Percentiles rank a stretch among this genome's conserved stretches.
phyloP scores from a whole-genome alignment of 2,888 invertebrate genomes.

The Gastracanthus pulcherrimus region DNA sequence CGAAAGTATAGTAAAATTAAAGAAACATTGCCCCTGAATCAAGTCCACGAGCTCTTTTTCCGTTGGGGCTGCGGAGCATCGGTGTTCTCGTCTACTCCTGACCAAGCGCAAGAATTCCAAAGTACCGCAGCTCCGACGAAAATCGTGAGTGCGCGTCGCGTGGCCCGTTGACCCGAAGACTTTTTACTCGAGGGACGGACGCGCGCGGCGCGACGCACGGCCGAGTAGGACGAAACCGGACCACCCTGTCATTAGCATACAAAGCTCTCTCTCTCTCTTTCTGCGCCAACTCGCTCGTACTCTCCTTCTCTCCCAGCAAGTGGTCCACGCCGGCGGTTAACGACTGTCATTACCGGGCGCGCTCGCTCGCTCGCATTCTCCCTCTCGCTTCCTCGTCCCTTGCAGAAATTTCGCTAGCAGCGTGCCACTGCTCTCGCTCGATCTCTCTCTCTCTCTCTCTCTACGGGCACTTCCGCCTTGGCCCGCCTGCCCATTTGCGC shows the following conservation, averaged over 20 bases:
- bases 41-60: too few species aligned
- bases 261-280: conserved; percentile 58
- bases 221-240: conserved; percentile 60
- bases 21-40: too few species aligned
- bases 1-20: conserved; percentile 31
- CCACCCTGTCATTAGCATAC: conserved; percentile 71
- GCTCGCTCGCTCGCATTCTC: conserved; percentile 5
- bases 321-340: conserved; percentile 61
- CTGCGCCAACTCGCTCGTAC: not conserved
- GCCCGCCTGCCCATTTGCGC: conserved; percentile 65
- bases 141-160: too few species aligned
- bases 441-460: too few species aligned
- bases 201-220: conserved; percentile 11
- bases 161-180: conserved; percentile 66
- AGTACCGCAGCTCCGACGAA: too few species aligned
- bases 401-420: conserved; percentile 32
- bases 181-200: conserved; percentile 60
- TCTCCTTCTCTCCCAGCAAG: conserved; percentile 50
- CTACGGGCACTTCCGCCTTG: conserved; percentile 63
- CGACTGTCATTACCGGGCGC: conserved; percentile 67
- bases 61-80: not conserved
- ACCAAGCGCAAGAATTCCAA: too few species aligned
- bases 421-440: too few species aligned
- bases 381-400: conserved; percentile 1
- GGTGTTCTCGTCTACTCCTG: too few species aligned